Percentiles rank a stretch among this genome's conserved stretches.
These are phyloP conservation scores for Leptopilina drosophilae DNA, from an alignment of 2,888 invertebrate genomes.

Conservation along the genomic window DNA sequence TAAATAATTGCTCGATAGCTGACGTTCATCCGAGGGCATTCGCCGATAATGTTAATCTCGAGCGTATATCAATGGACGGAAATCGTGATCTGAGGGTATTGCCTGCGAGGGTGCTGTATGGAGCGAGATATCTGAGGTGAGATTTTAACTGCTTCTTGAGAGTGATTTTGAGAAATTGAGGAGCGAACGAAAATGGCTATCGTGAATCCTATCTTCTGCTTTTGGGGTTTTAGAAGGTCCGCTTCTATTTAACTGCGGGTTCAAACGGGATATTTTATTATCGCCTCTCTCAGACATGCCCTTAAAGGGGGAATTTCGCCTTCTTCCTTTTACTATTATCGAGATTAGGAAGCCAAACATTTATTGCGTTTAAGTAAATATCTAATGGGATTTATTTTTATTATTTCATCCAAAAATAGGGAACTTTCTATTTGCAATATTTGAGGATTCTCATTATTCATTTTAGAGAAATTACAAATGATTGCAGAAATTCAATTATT, in stretches of 20 bases:
- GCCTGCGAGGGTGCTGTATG: constrained; percentile 90
- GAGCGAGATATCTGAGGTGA: constrained; percentile 85
- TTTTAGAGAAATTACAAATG: too few species aligned
- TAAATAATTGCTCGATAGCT: constrained; percentile 79
- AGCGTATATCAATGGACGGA: constrained; percentile 87
- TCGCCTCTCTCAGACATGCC: background rate
- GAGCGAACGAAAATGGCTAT: constrained; percentile 19
- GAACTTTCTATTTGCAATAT: too few species aligned
- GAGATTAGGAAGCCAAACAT: background rate
- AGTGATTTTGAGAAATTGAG: constrained; percentile 9
- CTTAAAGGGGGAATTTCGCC: background rate
- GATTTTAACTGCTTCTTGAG: constrained; percentile 31
- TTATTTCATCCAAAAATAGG: too few species aligned
- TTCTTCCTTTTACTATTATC: background rate
- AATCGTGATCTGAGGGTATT: constrained; percentile 86
- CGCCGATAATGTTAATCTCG: constrained; percentile 90
- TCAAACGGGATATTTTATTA: constrained; percentile 3
- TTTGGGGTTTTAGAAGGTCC: constrained; percentile 1
- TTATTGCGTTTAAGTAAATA: background rate
- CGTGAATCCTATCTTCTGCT: constrained; percentile 26
- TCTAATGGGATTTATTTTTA: too few species aligned
- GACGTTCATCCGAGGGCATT: constrained; percentile 88
- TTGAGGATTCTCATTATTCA: too few species aligned
- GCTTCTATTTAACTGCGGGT: constrained; percentile 2
- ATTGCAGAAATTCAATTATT: too few species aligned